phyloP scores from a whole-genome alignment of 2,797 vertebrate genomes.

The Hippocampus kuda region DNA sequence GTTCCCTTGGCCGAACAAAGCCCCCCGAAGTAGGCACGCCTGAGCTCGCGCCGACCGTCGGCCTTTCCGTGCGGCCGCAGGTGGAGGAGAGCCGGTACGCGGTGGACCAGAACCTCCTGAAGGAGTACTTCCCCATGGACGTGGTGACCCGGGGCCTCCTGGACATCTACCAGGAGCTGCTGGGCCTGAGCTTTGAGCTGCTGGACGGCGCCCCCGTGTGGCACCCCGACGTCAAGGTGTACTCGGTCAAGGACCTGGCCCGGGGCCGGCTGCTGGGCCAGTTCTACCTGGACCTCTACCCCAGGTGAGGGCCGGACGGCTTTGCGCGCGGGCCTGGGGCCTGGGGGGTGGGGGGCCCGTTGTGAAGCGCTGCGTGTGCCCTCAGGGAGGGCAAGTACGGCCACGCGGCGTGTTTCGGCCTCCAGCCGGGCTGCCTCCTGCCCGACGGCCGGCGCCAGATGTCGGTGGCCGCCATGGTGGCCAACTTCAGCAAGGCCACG shows the following conservation, averaged over 20 bases:
- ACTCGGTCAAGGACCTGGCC: conserved; percentile 71
- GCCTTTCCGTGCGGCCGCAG: conserved; percentile 21
- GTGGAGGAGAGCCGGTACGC: conserved; percentile 90
- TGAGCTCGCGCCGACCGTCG: too few species aligned
- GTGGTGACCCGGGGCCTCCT: conserved; percentile 88
- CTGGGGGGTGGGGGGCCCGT: too few species aligned
- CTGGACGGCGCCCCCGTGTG: conserved; percentile 75
- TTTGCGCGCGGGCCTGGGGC: too few species aligned
- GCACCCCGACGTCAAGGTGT: conserved; percentile 87
- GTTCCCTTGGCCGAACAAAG: too few species aligned
- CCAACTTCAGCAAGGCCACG: conserved; percentile 93
- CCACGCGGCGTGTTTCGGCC: conserved; percentile 90
- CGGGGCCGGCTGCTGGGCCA: conserved; percentile 73
- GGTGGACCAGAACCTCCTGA: conserved; percentile 90
- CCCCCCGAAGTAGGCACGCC: too few species aligned
- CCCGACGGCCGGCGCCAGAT: conserved; percentile 76
- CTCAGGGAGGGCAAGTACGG: conserved; percentile 81
- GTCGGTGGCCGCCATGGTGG: conserved; percentile 91
- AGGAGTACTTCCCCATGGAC: conserved; percentile 96
- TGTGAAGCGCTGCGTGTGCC: background rate
- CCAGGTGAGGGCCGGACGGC: conserved; percentile 64
- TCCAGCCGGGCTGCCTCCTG: conserved; percentile 88
- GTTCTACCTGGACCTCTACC: conserved; percentile 94
- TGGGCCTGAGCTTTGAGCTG: conserved; percentile 78
- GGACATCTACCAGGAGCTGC: conserved; percentile 90